phyloP scores from a whole-genome alignment of 2,888 invertebrate genomes.

The Dasysyrphus albostriatus region DNA sequence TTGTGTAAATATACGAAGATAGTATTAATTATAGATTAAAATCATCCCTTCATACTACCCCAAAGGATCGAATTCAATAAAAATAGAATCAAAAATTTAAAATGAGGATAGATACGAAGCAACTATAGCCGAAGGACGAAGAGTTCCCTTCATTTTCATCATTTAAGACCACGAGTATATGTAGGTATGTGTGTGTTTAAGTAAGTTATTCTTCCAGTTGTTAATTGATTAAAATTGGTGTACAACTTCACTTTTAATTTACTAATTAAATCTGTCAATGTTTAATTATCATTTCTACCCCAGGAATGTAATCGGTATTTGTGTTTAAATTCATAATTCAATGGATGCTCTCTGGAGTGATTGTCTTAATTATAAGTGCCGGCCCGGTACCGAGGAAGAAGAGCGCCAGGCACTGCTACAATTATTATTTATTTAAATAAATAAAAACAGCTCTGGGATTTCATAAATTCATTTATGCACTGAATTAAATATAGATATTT shows the following conservation, averaged over 20 bases:
- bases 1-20: background rate
- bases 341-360: background rate
- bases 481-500: conserved; percentile 9
- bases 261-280: conserved; percentile 68
- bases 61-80: background rate
- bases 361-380: conserved; percentile 23
- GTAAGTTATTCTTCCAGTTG: conserved; percentile 8
- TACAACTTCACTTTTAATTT: conserved; percentile 49
- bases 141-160: no score
- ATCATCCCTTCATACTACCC: background rate
- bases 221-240: conserved; percentile 34
- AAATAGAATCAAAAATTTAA: background rate
- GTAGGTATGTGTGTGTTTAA: conserved; percentile 6
- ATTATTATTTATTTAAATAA: background rate
- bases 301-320: conserved; percentile 25
- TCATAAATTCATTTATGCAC: conserved; percentile 21
- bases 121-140: no score
- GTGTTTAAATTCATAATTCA: conserved; percentile 24
- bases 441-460: conserved; percentile 7
- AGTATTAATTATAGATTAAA: background rate
- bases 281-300: conserved; percentile 52
- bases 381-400: background rate
- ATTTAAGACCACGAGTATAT: no score
- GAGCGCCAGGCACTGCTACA: background rate
- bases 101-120: no score